Evolutionary conservation across 2,888 invertebrate genomes (phyloP).

Genomic region (Trisateles emortualis): DNA sequence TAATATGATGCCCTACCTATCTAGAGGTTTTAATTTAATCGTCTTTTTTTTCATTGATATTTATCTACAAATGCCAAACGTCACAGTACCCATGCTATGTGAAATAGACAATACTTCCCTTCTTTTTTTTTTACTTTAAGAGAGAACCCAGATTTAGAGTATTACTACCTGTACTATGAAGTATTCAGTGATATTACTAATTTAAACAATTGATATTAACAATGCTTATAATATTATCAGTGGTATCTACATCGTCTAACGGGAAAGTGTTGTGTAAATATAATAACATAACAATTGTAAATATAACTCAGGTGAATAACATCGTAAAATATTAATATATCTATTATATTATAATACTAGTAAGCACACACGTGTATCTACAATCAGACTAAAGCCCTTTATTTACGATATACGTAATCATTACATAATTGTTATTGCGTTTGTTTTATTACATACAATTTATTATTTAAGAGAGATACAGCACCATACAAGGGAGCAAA

Average conservation of each 20-base stretch:
- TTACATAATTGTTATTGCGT: constrained; percentile 1
- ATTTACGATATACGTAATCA: constrained; percentile 10
- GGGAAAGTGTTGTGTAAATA: not conserved
- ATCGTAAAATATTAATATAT: constrained; percentile 26
- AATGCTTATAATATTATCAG: not conserved
- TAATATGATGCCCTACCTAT: no score
- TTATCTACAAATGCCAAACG: no score
- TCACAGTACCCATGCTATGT: no score
- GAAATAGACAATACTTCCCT: no score
- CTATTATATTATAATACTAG: constrained; percentile 3
- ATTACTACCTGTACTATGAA: no score
- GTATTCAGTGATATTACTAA: no score
- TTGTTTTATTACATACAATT: not conserved
- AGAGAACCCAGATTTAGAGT: no score
- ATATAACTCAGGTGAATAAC: constrained; percentile 23
- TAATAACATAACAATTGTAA: constrained; percentile 16
- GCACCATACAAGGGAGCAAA: no score
- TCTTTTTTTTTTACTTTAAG: no score
- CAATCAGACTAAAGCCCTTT: constrained; percentile 19
- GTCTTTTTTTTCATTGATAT: no score
- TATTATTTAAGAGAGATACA: not conserved
- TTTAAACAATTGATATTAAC: no score
- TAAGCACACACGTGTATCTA: constrained; percentile 11
- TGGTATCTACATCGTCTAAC: not conserved
- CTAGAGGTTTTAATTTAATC: no score